A percentile compares a stretch with the other conserved stretches of the same genome.
Conservation (phyloP, 2,888 invertebrate species). For the Agrochola lychnidis region DNA sequence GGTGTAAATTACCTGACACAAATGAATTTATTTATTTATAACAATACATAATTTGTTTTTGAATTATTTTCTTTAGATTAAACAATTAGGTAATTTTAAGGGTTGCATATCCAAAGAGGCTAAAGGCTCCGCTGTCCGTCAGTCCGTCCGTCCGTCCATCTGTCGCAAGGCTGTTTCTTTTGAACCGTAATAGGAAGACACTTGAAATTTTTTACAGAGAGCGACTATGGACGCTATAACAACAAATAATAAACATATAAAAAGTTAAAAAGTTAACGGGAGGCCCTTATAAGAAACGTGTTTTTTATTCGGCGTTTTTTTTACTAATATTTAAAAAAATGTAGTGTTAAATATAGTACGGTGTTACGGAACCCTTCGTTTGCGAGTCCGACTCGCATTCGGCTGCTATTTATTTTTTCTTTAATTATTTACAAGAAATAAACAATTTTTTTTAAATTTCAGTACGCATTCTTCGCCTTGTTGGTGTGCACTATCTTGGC, state of each 20-base stretch:
- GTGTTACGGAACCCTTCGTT: too few relatives aligned
- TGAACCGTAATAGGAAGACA: too few relatives aligned
- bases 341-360: not conserved
- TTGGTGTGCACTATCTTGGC: conserved; percentile 39
- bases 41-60: not conserved
- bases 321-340: not conserved
- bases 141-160: not conserved
- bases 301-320: not conserved
- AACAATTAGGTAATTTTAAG: not conserved
- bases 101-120: not conserved
- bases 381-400: not conserved
- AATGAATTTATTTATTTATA: not conserved
- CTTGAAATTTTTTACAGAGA: not conserved
- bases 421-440: not conserved
- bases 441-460: conserved; percentile 9
- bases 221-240: not conserved
- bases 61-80: not conserved
- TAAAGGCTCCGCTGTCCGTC: not conserved
- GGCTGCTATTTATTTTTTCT: not conserved
- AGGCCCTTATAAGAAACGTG: not conserved
- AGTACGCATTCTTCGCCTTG: conserved; percentile 43
- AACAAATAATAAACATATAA: not conserved
- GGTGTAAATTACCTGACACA: not conserved
- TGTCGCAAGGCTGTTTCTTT: too few relatives aligned
- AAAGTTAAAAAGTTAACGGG: too few relatives aligned